A percentile compares a stretch with the other conserved stretches of the same genome.
Conservation (phyloP, 1,140 invertebrate species). For the Neomicropteryx cornuta region DNA sequence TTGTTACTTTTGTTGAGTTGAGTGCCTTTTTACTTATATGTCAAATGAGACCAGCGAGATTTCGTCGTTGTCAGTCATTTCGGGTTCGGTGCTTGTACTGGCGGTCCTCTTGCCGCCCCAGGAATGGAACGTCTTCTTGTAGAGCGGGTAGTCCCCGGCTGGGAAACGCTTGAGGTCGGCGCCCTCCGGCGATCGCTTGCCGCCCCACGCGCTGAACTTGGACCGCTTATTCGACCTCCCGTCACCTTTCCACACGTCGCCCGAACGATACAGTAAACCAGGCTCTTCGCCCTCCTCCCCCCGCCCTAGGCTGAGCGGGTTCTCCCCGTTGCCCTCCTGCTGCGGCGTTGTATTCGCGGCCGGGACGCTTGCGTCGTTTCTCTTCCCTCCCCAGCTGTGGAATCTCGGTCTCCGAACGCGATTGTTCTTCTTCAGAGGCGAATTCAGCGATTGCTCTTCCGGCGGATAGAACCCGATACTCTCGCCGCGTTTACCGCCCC, state of each 20-base stretch:
- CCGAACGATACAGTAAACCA: too few species aligned
- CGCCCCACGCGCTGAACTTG: conserved; percentile 1
- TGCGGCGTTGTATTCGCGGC: not conserved
- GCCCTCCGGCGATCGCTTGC: not conserved
- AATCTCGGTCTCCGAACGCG: conserved; percentile 6
- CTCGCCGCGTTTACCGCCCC: too few species aligned
- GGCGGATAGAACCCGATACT: too few species aligned
- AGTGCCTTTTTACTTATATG: too few species aligned
- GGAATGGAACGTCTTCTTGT: conserved; percentile 7
- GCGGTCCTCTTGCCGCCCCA: too few species aligned
- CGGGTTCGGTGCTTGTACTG: too few species aligned
- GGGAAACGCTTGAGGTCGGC: too few species aligned
- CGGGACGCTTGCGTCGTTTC: not conserved
- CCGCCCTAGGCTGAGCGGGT: conserved; percentile 5
- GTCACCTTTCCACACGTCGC: not conserved
- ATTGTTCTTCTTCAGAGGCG: conserved; percentile 2
- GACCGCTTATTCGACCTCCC: not conserved
- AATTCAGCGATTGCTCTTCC: too few species aligned
- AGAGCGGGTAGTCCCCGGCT: not conserved
- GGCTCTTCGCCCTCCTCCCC: not conserved
- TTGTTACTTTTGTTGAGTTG: too few species aligned
- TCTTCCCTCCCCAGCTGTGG: conserved; percentile 13
- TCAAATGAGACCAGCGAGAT: too few species aligned
- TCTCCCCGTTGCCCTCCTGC: too few species aligned
- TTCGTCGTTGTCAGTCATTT: too few species aligned